Evolutionary conservation across 2,888 invertebrate species (phyloP), one percentile per base, ranked within the genome.

Genomic region (Eudemis profundana): DNA sequence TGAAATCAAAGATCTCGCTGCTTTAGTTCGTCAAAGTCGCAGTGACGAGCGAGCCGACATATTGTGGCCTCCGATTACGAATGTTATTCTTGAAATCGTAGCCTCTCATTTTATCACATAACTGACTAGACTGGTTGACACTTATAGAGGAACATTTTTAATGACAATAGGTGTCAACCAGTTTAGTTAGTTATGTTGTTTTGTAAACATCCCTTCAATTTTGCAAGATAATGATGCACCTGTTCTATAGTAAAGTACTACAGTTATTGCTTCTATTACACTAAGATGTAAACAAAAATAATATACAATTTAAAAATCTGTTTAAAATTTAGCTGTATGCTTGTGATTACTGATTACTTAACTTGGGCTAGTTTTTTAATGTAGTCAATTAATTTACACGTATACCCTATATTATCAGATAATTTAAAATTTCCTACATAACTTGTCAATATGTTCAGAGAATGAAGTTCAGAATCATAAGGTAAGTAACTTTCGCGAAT

Each of bases 191-290:
- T n/a, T n/a, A n/a, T n/a, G n/a, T n/a, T n/a, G n/a, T n/a, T n/a
- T n/a, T n/a, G n/a, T n/a, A 23, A 23, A 23, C 23, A 23, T 4
- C 23, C 23, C n/a, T n/a, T n/a, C n/a, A n/a, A n/a, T n/a, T n/a
- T n/a, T n/a, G n/a, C n/a, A n/a, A n/a, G n/a, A n/a, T n/a, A n/a
- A n/a, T n/a, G n/a, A n/a, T n/a, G n/a, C n/a, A n/a, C n/a, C n/a
- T n/a, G n/a, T 23, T 23, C 3, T 5, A 4, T 33, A 33, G 1
- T 8, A 33, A 8, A 33, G n/a, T 46, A 12, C 21, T 1, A 7
- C 23, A 47, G 1, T 7, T 15, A 27, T 40, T 40, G 49, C 40
- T 42, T 42, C 14, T 60, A 50, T 60, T 40, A 40, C 40, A 60
- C 40, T 19, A 60, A 14, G 10, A 19, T 17, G 49, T 27, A 19